Evolutionary conservation across 2,888 invertebrate species (phyloP), one percentile per base, ranked within the genome.

Genomic region (Drosophila affinis): DNA sequence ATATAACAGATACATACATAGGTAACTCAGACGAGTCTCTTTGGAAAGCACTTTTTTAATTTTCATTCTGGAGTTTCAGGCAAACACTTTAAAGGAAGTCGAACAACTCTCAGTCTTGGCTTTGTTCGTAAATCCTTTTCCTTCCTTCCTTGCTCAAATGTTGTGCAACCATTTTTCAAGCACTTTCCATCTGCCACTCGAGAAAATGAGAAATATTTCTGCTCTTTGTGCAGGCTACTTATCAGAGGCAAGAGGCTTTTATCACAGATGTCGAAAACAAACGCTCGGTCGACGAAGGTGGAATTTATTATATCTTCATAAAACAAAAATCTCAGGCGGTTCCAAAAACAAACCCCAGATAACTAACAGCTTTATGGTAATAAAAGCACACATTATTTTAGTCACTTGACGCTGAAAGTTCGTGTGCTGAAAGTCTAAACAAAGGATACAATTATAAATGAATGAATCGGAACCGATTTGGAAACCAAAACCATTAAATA

Each of bases 291-390:
- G 10, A 32, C 29, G 55, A 65, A 49, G 64, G 49, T 4, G 67
- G 51, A 67, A 67, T 67, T 67, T 67, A 67, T 45, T 32, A 51
- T 49, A 27, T 45, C 45, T 46, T 27, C 34, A 57, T 67, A 67
- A 67, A 67, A 21, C 45, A 62, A 52, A 57, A 71, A 71, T 71
- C 62, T 70, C 61, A 47, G 64, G 39, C 5, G 21, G 29, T 53
- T 47, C 17, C 5, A 29, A 48, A 63, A 48, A 9, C 27, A 2
- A 34, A 45, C 17, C 18, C 7, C 9, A 51, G 67, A 67, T 67
- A 67, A 52, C 34, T 21, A 65, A 52, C 34, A 14, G 18, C 45
- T 32, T 29, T 57, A 49, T 34, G 51, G 34, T 10, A 34, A 46
- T 67, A 67, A 67, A 67, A 51, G 51, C 12, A 49, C 34, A 46